A percentile compares a stretch with the other conserved stretches of the same genome.
Evolutionary conservation across 1,140 invertebrate genomes (phyloP).

Genomic region (Drosophila carrolli): DNA sequence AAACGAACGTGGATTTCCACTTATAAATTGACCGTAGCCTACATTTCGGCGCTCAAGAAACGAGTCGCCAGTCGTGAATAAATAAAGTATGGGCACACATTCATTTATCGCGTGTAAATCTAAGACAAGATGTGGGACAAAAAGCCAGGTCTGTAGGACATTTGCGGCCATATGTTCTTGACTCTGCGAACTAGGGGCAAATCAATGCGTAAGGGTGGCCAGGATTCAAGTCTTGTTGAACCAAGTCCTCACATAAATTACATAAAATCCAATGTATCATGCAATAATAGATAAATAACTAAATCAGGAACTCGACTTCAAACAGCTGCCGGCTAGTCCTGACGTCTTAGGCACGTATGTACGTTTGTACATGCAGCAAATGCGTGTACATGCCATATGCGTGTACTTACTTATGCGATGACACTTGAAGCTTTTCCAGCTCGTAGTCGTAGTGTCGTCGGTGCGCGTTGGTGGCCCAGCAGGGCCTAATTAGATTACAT

Average conservation of each 20-base stretch:
- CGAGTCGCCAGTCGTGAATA: too few species aligned
- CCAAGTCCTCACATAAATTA: too few species aligned
- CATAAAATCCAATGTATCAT: too few species aligned
- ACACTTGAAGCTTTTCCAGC: slow-evolving; percentile 20
- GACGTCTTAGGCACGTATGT: slow-evolving; percentile 21
- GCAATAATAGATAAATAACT: too few species aligned
- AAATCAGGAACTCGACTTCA: not conserved
- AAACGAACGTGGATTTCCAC: not conserved
- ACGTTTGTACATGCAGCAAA: not conserved
- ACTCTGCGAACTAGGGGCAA: too few species aligned
- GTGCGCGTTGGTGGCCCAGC: not conserved
- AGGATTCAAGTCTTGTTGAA: too few species aligned
- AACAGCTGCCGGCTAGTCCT: slow-evolving; percentile 10
- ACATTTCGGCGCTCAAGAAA: not conserved
- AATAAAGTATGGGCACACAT: not conserved
- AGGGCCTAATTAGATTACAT: slow-evolving; percentile 68
- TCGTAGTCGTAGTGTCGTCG: not conserved
- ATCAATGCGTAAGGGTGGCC: too few species aligned
- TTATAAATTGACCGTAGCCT: not conserved
- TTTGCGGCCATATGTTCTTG: too few species aligned
- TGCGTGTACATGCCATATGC: slow-evolving; percentile 14
- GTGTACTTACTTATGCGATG: slow-evolving; percentile 1
- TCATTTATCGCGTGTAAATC: not conserved
- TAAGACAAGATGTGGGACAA: not conserved
- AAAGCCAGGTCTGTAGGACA: not conserved